phyloP scores from a whole-genome alignment of 2,797 vertebrate species.

The Poecilia picta region DNA sequence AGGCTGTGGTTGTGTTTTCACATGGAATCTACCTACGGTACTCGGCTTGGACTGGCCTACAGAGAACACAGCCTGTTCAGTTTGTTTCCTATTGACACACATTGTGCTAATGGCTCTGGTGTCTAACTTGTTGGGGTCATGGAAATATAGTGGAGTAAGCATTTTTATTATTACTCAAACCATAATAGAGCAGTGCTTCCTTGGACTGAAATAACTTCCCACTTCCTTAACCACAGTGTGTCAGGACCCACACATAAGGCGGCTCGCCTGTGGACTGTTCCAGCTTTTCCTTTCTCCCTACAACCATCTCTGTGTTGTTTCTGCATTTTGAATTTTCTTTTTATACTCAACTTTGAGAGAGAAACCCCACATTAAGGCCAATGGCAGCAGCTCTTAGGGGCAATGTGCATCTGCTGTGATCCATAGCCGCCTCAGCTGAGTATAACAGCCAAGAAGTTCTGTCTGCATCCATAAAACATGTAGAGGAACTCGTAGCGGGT shows the following conservation, averaged over 20 bases:
- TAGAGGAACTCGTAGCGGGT: not conserved
- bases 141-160: constrained; percentile 13
- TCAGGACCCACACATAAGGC: constrained; percentile 37
- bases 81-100: not conserved
- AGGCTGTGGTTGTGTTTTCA: not conserved
- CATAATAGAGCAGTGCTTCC: constrained; percentile 45
- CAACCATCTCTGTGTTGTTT: constrained; percentile 51
- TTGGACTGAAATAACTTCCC: constrained; percentile 61
- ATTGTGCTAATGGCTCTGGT: not conserved
- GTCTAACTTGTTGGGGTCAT: not conserved
- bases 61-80: not conserved
- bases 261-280: constrained; percentile 34
- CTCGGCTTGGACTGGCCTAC: not conserved
- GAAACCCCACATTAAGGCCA: constrained; percentile 65
- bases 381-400: constrained; percentile 56
- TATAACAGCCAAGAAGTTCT: not conserved
- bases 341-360: constrained; percentile 56
- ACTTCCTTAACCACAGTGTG: constrained; percentile 60
- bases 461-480: not conserved
- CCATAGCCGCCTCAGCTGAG: too few species aligned
- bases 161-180: constrained; percentile 52
- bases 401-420: too few species aligned
- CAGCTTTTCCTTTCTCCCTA: constrained; percentile 33
- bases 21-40: not conserved
- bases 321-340: constrained; percentile 26